Conservation (phyloP, 2,113 vertebrate genomes). For the Xyliphius kryptos region DNA sequence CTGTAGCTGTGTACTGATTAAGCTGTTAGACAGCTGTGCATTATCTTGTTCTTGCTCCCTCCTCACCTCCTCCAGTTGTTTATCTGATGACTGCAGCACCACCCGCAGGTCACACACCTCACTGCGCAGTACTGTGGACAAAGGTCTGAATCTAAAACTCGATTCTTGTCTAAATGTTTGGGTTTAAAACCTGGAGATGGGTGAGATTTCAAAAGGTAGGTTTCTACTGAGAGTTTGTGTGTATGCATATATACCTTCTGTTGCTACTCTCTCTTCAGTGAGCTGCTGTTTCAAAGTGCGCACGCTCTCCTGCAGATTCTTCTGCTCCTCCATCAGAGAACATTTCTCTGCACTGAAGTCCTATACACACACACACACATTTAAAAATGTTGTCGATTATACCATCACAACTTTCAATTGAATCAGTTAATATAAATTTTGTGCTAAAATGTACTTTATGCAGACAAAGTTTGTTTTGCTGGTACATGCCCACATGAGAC, state of each 20-base stretch:
- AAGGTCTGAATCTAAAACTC: too few species aligned
- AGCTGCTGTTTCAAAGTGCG: constrained; percentile 69
- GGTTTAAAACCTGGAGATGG: too few species aligned
- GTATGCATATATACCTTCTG: constrained; percentile 62
- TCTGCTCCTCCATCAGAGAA: constrained; percentile 65
- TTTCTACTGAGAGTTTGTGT: not conserved
- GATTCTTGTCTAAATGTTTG: too few species aligned
- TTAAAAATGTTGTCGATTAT: not conserved
- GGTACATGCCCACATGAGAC: too few species aligned
- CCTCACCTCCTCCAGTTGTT: constrained; percentile 73
- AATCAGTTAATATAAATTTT: too few species aligned
- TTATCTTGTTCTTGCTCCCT: constrained; percentile 75
- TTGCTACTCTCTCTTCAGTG: constrained; percentile 52
- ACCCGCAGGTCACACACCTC: constrained; percentile 87
- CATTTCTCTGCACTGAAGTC: constrained; percentile 74
- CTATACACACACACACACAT: constrained; percentile 50
- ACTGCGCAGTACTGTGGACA: constrained; percentile 75
- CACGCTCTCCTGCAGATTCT: constrained; percentile 62
- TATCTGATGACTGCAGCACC: constrained; percentile 89
- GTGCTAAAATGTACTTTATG: too few species aligned
- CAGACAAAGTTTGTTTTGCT: too few species aligned
- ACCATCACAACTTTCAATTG: too few species aligned
- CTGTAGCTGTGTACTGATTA: constrained; percentile 79
- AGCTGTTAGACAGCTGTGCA: constrained; percentile 70
- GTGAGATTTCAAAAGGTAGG: too few species aligned